Base-by-base conservation (phyloP, 2,113 vertebrate species). In the Bos indicus region DNA sequence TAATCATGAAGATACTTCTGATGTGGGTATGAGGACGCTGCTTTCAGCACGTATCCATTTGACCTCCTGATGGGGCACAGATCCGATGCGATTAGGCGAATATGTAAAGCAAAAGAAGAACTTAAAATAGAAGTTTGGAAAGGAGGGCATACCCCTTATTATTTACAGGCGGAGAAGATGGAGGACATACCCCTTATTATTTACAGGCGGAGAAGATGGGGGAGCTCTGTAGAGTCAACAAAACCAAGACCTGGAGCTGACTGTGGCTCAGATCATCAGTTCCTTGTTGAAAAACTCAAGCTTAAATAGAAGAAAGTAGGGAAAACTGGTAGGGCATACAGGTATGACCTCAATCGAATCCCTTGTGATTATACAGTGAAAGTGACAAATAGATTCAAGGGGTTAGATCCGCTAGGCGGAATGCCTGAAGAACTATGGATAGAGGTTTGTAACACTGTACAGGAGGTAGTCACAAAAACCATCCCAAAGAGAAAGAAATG, bases 401-500 rank as follows among this genome's bases (percentile, higher is more conserved):
- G 10, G 12, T 23, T 40, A 12, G 67, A 71, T 23, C 67, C 1
- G 2, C n/a, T 23, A 3, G 67, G 67, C n/a, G 0, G 67, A 71
- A 10, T 12, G 67, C n/a, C 67, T 71, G 19, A 6, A 71, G n/a
- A 23, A 2, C 10, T 71, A 2, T 12, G 67, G n/a, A 12, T 1
- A 3, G 67, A 40, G 67, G 19, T 12, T 71, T 11, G 5, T 40
- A 21, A 40, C n/a, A 6, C 0, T 12, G n/a, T 6, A 23, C 19
- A 6, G 67, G n/a, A 23, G 19, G 67, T 1, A 23, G n/a, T 40
- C n/a, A 71, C n/a, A 23, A 6, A 71, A 11, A 23, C n/a, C 67
- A 23, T 40, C 67, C n/a, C n/a, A 12, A 23, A 23, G 67, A 3
- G 23, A 23, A 23, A 40, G n/a, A 40, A 40, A 12, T 3, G 19